phyloP scores from a whole-genome alignment of 37 sponge, comb jelly and placozoan species.

The Amphimedon queenslandica region DNA sequence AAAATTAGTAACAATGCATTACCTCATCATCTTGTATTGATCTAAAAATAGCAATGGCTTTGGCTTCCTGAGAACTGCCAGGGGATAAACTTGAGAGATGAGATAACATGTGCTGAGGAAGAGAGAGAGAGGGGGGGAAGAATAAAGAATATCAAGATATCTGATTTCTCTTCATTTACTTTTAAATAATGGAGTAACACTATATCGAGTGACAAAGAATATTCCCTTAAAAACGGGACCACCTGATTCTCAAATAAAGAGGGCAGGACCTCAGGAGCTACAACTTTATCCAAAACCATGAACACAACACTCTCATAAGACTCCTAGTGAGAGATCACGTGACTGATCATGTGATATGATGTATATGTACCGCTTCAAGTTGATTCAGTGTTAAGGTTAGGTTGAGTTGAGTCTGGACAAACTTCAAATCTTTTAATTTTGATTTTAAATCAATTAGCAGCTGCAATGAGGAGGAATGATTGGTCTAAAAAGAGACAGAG shows the following conservation, averaged over 20 bases:
- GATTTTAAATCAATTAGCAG: not conserved
- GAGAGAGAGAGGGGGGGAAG: not conserved
- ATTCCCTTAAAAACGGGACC: constrained; percentile 17
- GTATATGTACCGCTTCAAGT: not conserved
- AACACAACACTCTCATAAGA: constrained; percentile 42
- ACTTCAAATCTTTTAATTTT: not conserved
- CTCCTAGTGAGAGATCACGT: constrained; percentile 4
- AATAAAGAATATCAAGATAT: not conserved
- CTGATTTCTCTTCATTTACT: constrained; percentile 16
- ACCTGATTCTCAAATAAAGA: constrained; percentile 22
- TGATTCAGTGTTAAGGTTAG: not conserved
- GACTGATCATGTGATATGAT: not conserved
- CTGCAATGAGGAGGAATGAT: not conserved
- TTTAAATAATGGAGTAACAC: constrained; percentile 56
- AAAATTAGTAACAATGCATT: no score
- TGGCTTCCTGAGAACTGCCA: constrained; percentile 48
- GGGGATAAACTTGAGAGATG: constrained; percentile 5
- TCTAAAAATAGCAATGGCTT: constrained; percentile 26
- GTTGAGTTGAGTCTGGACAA: not conserved
- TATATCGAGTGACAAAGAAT: constrained; percentile 23
- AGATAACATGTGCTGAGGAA: not conserved
- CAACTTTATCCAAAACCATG: constrained; percentile 43
- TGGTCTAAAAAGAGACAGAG: no score
- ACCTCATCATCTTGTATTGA: constrained; percentile 34
- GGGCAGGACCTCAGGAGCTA: constrained; percentile 41